phyloP scores from a whole-genome alignment of 2,888 invertebrate genomes.

The Mongoloraphidia duomilia region DNA sequence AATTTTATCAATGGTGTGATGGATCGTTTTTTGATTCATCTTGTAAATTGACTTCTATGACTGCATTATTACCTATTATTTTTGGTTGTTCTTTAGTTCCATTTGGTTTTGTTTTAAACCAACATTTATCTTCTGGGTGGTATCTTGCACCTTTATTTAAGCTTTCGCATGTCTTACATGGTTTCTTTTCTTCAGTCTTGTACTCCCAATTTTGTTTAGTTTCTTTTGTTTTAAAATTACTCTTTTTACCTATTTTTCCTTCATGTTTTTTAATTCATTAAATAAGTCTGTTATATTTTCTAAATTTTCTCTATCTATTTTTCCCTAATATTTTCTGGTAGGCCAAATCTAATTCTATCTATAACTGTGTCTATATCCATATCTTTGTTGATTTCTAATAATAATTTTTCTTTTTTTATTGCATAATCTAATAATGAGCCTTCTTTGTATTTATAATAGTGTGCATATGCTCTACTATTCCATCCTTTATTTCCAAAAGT shows the following conservation, averaged over 20 bases:
- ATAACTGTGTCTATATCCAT: constrained; percentile 13
- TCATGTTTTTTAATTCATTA: not conserved
- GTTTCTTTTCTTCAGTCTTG: constrained; percentile 2
- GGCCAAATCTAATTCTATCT: constrained; percentile 12
- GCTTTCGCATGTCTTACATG: constrained; percentile 2
- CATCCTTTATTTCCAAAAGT: constrained; percentile 18
- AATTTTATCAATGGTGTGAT: constrained; percentile 16
- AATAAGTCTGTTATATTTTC: not conserved
- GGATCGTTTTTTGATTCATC: constrained; percentile 14
- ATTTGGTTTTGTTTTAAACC: no score
- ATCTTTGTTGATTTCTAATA: no score
- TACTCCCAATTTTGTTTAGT: not conserved
- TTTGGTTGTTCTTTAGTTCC: constrained; percentile 10
- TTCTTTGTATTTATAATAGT: constrained; percentile 16
- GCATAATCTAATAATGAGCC: constrained; percentile 17
- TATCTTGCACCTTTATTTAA: not conserved
- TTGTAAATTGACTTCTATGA: constrained; percentile 14
- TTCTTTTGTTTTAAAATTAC: not conserved
- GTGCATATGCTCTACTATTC: constrained; percentile 15
- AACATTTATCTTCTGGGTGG: not conserved
- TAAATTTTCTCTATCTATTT: not conserved
- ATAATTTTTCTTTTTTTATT: constrained; percentile 16
- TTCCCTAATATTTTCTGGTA: constrained; percentile 16
- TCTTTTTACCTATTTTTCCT: not conserved
- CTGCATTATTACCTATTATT: constrained; percentile 15